phyloP scores from a whole-genome alignment of 2,888 invertebrate species.

The Cheilosia vulpina region DNA sequence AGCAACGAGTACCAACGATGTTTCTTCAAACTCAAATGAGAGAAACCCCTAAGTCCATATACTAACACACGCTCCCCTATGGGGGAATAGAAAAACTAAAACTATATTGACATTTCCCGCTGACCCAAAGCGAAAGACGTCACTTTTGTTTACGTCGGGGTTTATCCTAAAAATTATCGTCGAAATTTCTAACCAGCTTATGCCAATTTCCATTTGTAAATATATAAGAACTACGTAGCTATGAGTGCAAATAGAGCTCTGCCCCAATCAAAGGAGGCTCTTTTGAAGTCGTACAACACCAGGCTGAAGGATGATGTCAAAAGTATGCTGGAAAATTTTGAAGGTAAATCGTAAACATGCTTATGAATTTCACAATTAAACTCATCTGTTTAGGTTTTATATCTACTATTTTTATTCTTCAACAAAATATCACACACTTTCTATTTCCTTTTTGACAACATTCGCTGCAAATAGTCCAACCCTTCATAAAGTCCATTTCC shows the following conservation, averaged over 20 bases:
- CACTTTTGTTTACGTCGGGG: conserved; percentile 34
- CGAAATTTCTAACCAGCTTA: background rate
- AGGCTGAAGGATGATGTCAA: conserved; percentile 98
- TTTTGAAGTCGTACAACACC: conserved; percentile 97
- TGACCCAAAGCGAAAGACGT: background rate
- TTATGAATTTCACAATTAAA: conserved; percentile 5
- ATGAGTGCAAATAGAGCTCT: conserved; percentile 85
- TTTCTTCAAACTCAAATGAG: too few species aligned
- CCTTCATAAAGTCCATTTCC: conserved; percentile 76
- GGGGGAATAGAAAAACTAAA: conserved; percentile 1
- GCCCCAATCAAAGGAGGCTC: conserved; percentile 97
- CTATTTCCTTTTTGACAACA: conserved; percentile 74
- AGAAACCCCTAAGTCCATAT: background rate
- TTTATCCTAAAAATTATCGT: background rate
- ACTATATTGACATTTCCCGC: conserved; percentile 12
- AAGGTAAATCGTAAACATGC: conserved; percentile 86
- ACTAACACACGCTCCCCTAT: background rate
- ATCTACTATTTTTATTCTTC: background rate
- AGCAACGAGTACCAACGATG: too few species aligned
- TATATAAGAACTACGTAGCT: conserved; percentile 20
- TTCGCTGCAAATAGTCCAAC: conserved; percentile 75
- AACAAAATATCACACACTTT: background rate
- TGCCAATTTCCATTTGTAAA: background rate
- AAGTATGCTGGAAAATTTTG: conserved; percentile 98
- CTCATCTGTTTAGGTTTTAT: too few species aligned